Evolutionary conservation across 2,113 vertebrate genomes (phyloP).

Genomic region (Cochlearius cochlearius): DNA sequence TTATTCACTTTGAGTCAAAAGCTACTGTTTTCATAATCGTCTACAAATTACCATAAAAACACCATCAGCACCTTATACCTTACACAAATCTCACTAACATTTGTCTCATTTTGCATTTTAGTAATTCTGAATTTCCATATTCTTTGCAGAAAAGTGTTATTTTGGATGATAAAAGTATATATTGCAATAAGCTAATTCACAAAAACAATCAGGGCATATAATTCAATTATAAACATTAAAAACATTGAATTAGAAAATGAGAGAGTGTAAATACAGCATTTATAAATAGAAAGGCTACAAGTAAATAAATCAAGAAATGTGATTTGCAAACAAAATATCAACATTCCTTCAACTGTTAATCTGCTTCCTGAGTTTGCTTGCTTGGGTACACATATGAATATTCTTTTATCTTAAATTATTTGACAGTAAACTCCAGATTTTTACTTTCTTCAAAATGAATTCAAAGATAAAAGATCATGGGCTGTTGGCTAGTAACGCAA

Average conservation of each 20-base stretch:
- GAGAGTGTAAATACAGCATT: not conserved
- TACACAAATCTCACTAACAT: not conserved
- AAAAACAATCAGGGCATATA: not conserved
- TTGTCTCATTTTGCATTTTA: not conserved
- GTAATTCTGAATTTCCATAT: not conserved
- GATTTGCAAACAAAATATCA: not conserved
- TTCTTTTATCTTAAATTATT: not conserved
- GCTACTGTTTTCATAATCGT: not conserved
- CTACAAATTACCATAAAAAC: not conserved
- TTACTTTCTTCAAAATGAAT: not conserved
- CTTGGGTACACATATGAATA: not conserved
- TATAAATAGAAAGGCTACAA: not conserved
- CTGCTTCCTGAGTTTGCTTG: not conserved
- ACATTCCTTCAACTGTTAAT: not conserved
- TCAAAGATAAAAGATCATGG: not conserved
- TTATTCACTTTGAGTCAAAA: not conserved
- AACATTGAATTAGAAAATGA: not conserved
- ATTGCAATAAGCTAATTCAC: not conserved
- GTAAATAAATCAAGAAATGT: not conserved
- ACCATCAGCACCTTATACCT: not conserved
- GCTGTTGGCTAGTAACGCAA: not conserved
- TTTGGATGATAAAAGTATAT: not conserved
- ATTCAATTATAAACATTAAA: not conserved
- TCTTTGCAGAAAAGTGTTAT: not conserved
- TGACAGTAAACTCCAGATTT: not conserved